Conservation (phyloP, 2,888 invertebrate genomes). For the Sclerodermus sp. region DNA sequence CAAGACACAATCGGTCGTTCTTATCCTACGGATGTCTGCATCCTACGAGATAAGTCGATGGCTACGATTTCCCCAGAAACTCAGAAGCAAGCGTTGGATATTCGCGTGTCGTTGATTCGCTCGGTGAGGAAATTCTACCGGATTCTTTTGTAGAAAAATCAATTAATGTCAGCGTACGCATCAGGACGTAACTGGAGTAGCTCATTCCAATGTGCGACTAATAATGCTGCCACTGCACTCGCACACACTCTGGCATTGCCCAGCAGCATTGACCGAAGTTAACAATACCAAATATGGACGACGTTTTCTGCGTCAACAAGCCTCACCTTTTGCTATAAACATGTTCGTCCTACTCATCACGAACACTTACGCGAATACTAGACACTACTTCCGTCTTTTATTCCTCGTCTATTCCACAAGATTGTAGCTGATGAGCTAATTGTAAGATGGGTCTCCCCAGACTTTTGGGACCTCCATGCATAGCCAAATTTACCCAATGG, state of each 20-base stretch:
- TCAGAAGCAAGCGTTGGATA: no score
- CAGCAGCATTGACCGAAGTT: slow-evolving; percentile 17
- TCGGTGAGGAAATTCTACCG: no score
- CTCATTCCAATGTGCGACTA: slow-evolving; percentile 33
- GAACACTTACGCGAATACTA: not conserved
- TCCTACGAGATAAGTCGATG: slow-evolving; percentile 14
- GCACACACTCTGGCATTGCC: slow-evolving; percentile 18
- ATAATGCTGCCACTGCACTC: slow-evolving; percentile 37
- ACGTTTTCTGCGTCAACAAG: slow-evolving; percentile 11
- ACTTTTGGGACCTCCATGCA: no score
- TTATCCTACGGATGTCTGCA: slow-evolving; percentile 34
- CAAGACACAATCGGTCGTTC: slow-evolving; percentile 9
- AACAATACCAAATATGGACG: slow-evolving; percentile 36
- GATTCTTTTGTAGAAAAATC: slow-evolving; percentile 20
- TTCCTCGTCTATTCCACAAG: no score
- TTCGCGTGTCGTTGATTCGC: no score
- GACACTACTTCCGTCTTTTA: no score
- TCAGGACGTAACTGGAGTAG: slow-evolving; percentile 44
- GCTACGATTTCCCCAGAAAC: no score
- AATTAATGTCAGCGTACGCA: slow-evolving; percentile 27
- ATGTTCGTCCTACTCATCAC: not conserved
- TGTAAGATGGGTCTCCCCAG: no score
- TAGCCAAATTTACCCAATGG: no score
- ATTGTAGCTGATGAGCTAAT: no score
- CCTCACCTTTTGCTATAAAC: slow-evolving; percentile 14